phyloP scores from a whole-genome alignment of 2,888 invertebrate genomes.

The Limnephilus rhombicus region DNA sequence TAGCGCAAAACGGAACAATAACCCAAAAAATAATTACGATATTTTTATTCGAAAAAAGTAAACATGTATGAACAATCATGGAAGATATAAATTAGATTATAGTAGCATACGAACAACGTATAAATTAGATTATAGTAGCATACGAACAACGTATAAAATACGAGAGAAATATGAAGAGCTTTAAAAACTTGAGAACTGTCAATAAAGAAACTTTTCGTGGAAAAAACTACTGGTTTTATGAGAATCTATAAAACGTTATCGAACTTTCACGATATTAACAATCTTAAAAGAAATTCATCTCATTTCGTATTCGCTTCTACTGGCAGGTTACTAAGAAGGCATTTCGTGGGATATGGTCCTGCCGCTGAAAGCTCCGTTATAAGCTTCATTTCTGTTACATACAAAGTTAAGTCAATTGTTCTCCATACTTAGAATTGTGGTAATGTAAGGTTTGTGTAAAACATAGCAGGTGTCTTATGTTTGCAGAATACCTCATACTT shows the following conservation, averaged over 20 bases:
- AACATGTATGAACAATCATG: background rate
- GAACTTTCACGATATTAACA: background rate
- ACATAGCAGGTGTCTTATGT: too few species aligned
- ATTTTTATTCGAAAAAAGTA: background rate
- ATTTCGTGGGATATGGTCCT: background rate
- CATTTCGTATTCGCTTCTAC: background rate
- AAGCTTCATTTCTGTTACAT: too few species aligned
- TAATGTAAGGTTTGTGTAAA: too few species aligned
- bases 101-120: background rate
- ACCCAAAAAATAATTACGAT: background rate
- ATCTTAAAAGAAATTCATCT: background rate
- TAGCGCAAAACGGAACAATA: too few species aligned
- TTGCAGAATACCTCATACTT: too few species aligned
- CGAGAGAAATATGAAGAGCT: background rate
- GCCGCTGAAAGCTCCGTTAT: background rate
- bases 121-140: background rate
- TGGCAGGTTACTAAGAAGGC: background rate
- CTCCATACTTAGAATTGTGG: too few species aligned
- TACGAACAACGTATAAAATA: background rate
- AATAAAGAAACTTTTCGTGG: background rate
- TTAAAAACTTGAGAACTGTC: background rate
- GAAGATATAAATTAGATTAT: background rate
- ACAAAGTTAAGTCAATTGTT: too few species aligned
- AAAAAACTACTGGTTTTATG: background rate
- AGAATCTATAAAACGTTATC: background rate